A percentile compares a stretch with the other conserved stretches of the same genome.
phyloP scores from a whole-genome alignment of 2,888 invertebrate species.

The Strigamia transsilvanica region DNA sequence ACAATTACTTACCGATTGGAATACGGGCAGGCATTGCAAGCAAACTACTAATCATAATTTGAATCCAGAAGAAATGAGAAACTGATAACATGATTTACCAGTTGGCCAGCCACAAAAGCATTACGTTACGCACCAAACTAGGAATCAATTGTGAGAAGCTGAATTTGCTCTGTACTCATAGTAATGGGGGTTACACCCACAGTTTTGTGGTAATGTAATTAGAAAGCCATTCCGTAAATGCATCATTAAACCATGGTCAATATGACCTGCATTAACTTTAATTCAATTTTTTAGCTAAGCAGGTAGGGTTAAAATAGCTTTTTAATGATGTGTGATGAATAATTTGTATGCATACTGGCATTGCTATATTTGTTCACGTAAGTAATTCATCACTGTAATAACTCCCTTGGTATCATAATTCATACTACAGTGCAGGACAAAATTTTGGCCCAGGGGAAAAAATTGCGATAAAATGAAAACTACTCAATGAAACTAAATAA shows the following conservation, averaged over 20 bases:
- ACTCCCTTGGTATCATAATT: too few relatives aligned
- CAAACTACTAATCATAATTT: background rate
- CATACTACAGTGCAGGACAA: too few relatives aligned
- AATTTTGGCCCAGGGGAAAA: too few relatives aligned
- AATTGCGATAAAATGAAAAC: too few relatives aligned
- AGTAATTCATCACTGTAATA: too few relatives aligned
- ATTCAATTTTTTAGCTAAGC: background rate
- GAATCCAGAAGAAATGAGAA: background rate
- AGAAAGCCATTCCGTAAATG: background rate
- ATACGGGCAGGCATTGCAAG: background rate
- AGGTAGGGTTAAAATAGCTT: background rate
- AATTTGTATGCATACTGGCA: background rate
- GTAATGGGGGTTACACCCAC: background rate
- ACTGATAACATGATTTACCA: background rate
- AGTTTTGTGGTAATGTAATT: background rate
- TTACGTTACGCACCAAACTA: background rate
- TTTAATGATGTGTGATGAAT: background rate
- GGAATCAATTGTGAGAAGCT: background rate
- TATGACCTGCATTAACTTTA: background rate
- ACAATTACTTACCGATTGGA: slow-evolving; percentile 31
- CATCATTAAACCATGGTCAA: background rate
- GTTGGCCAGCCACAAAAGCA: too few relatives aligned
- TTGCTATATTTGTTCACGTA: too few relatives aligned
- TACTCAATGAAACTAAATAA: too few relatives aligned
- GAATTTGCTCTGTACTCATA: background rate